Evolutionary conservation across 2,888 invertebrate species (phyloP), one percentile per base, ranked within the genome.

Genomic region (Scaptodrosophila latifasciaeformis): DNA sequence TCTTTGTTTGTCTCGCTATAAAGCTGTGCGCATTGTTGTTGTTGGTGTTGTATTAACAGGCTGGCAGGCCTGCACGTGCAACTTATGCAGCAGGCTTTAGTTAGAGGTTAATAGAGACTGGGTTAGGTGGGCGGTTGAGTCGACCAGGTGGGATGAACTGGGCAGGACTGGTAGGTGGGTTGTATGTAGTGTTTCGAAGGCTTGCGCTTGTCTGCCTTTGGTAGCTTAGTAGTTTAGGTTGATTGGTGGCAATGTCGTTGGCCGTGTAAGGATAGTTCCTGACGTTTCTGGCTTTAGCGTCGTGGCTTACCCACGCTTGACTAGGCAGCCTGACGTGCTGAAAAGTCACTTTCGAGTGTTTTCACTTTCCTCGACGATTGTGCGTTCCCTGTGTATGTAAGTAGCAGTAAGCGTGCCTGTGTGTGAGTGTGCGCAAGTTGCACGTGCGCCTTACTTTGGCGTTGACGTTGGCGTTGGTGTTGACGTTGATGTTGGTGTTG

Each of bases 281-380:
- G 57, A 34, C 39, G 43, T 40, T 29, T 19, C 21, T 48, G 43
- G 45, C 7, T n/a, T 12, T 37, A 12, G 53, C 35, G 48, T 12
- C 47, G 53, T 51, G 48, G 55, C 65, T 59, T 62, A 56, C 45
- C 62, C 44, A 60, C 60, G 66, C 59, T 59, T 64, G 59, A 66
- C 57, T 59, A 67, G 70, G 66, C 66, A 52, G 70, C 54, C 56
- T 59, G 72, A 63, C 53, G 78, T 74, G 70, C 65, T 65, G 53
- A 68, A 81, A 76, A 68, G 75, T 78, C 81, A 68, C 68, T 75
- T 64, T 78, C 60, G 56, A 69, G 81, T 81, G 71, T 63, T 81
- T 78, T 71, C 67, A 68, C 65, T 72, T 79, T 79, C 54, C 63
- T 57, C 24, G 56, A 42, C 31, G 39, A 48, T 40, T 10, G n/a